Evolutionary conservation across 2,888 invertebrate species (phyloP), one percentile per base, ranked within the genome.

Genomic region (Asteroscopus sphinx): DNA sequence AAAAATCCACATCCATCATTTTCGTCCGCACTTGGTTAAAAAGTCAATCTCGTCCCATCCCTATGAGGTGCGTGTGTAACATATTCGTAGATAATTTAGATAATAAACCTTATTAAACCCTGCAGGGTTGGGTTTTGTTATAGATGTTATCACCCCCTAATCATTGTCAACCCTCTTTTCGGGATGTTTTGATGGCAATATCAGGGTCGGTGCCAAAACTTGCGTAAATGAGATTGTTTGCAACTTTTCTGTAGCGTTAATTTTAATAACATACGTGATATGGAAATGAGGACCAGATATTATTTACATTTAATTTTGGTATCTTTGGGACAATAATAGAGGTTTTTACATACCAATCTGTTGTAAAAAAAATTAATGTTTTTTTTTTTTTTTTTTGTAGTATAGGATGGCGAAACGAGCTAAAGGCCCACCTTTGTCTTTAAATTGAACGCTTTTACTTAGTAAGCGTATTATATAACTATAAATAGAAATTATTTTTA

Each of bases 21-120:
- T 8, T 12, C 28, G 30, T 25, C 8, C 4, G 15, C 6, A 9
- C n/a, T 49, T n/a, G 2, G 32, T 5, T 7, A 8, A 30, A 48
- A 51, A 68, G 40, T 44, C 51, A 52, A 57, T 54, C 33, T 39
- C 13, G 41, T 39, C 44, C 53, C 68, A 65, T 49, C 71, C 60
- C 59, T 65, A 58, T 5, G 52, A 60, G 56, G 57, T 62, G 33
- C 30, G 60, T 56, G 59, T 42, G 60, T 72, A 68, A 67, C 75
- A 78, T 76, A 77, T 77, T 76, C 74, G 70, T 65, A 74, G 83
- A 79, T 77, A 80, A 80, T 85, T 82, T 77, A 79, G 83, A 79
- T 81, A 80, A 81, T 79, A 80, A 79, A 79, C 77, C 64, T 73
- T 73, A 74, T 73, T 74, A 68, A 62, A 60, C 69, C 45, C 66